A percentile compares a stretch with the other conserved stretches of the same genome.
These are phyloP conservation scores for Epinotia bilunana DNA, from an alignment of 2,888 invertebrate species.

Conservation along the genomic window DNA sequence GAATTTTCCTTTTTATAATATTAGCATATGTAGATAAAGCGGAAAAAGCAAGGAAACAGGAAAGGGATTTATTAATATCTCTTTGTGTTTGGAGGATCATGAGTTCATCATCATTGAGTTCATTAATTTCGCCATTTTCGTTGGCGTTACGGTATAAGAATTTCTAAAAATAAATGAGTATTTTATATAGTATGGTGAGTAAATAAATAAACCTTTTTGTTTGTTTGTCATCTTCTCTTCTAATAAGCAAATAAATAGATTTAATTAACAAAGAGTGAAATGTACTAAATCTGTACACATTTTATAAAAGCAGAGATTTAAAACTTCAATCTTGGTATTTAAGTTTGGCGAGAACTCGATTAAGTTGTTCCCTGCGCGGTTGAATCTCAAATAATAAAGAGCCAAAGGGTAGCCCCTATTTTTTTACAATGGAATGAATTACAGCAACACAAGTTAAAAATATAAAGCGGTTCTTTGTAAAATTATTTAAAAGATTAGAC, in stretches of 20 bases:
- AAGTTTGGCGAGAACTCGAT: neutral
- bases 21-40: neutral
- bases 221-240: no score
- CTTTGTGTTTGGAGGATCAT: slow-evolving; percentile 33
- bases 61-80: slow-evolving; percentile 12
- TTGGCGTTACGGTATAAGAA: slow-evolving; percentile 18
- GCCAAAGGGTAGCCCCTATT: neutral
- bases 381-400: slow-evolving; percentile 13
- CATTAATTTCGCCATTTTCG: slow-evolving; percentile 26
- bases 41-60: slow-evolving; percentile 6
- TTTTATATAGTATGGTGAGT: neutral
- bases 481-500: neutral
- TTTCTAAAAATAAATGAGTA: neutral
- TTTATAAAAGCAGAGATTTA: neutral
- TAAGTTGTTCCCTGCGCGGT: neutral
- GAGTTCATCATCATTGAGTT: slow-evolving; percentile 41
- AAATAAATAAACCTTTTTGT: no score
- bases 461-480: neutral
- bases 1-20: neutral
- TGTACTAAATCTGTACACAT: neutral
- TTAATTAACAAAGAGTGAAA: neutral
- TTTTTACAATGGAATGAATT: no score
- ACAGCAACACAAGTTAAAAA: no score
- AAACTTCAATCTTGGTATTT: neutral
- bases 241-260: no score